A percentile compares a stretch with the other conserved stretches of the same genome.
Conservation (phyloP, 2,888 invertebrate species). For the Argyresthia goedartella region DNA sequence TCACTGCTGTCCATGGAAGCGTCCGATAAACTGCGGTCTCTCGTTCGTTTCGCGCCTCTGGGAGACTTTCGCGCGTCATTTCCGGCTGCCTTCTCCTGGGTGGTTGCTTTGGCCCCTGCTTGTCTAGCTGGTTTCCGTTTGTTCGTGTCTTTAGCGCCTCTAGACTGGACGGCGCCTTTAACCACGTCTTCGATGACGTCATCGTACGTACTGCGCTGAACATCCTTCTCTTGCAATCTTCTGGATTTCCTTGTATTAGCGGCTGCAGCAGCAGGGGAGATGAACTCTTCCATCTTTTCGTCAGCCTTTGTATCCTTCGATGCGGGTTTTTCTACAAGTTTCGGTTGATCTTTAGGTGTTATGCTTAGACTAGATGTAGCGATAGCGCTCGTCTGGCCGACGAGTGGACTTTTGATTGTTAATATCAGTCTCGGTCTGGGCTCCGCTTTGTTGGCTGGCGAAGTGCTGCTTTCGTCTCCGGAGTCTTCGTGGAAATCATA, state of each 20-base stretch:
- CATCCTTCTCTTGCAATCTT: conserved; percentile 83
- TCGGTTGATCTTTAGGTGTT: conserved; percentile 41
- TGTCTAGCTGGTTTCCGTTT: conserved; percentile 72
- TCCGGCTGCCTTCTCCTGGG: conserved; percentile 28
- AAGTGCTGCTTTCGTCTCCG: conserved; percentile 79
- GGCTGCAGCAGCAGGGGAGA: conserved; percentile 68
- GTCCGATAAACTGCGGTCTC: conserved; percentile 76
- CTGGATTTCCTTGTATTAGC: conserved; percentile 84
- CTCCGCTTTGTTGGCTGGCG: conserved; percentile 49
- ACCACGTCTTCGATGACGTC: conserved; percentile 93
- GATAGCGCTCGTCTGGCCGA: conserved; percentile 46
- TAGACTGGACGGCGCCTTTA: conserved; percentile 66
- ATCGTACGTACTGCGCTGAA: conserved; percentile 82
- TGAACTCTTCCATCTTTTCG: conserved; percentile 72
- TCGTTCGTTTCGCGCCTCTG: conserved; percentile 71
- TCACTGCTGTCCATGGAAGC: conserved; percentile 75
- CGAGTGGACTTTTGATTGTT: conserved; percentile 82
- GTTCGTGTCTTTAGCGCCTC: conserved; percentile 32
- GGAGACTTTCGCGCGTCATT: conserved; percentile 73
- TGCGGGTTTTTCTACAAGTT: conserved; percentile 33
- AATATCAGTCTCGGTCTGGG: conserved; percentile 81
- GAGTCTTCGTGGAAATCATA: conserved; percentile 94
- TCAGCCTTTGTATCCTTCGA: conserved; percentile 30
- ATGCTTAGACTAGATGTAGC: conserved; percentile 38
- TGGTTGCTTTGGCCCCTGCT: conserved; percentile 37